Evolutionary conservation across 2,888 invertebrate species (phyloP).

Genomic region (Metacarcinus magister): DNA sequence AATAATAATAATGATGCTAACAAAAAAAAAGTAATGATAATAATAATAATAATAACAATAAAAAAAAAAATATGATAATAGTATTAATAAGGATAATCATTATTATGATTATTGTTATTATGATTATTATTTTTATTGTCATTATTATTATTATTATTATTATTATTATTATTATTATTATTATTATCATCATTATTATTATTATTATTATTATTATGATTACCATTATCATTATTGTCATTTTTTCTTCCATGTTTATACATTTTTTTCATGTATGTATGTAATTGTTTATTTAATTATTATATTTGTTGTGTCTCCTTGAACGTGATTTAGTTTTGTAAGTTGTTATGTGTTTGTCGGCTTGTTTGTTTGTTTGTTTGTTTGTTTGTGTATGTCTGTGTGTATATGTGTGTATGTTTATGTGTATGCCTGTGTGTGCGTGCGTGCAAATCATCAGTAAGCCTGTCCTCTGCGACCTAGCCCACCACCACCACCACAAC

Average conservation of each 20-base stretch:
- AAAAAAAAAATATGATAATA: neutral
- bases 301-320: neutral
- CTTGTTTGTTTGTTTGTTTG: neutral
- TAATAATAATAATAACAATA: neutral
- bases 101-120: neutral
- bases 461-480: neutral
- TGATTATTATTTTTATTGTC: neutral
- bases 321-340: neutral
- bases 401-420: constrained; percentile 54
- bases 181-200: neutral
- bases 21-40: neutral
- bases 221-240: neutral
- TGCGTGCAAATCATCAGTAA: constrained; percentile 41
- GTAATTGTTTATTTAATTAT: neutral
- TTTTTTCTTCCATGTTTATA: neutral
- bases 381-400: constrained; percentile 56
- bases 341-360: neutral
- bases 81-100: neutral
- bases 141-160: neutral
- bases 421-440: constrained; percentile 61
- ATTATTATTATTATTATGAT: neutral
- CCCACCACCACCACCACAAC: neutral
- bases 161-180: neutral
- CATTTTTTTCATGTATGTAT: neutral
- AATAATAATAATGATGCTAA: too few species aligned